A percentile compares a stretch with the other conserved stretches of the same genome.
Conservation (phyloP, 2,113 vertebrate genomes). For the Tragelaphus imberbis region DNA sequence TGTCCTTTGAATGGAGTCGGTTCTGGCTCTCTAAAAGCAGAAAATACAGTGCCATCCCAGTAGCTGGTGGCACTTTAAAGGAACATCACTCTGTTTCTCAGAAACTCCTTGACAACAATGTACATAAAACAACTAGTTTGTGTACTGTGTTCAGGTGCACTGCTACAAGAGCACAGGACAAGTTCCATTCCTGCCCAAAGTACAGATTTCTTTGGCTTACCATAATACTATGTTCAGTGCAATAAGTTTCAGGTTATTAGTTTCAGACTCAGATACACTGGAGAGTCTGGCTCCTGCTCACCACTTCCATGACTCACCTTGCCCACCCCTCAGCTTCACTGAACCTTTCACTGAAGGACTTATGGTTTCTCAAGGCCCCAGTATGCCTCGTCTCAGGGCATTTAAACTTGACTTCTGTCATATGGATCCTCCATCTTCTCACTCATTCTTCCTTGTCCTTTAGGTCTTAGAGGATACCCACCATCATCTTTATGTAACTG, state of each 20-base stretch:
- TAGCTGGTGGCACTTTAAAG: not conserved
- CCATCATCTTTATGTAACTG: not conserved
- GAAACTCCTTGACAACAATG: not conserved
- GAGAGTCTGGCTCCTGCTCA: not conserved
- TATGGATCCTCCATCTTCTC: not conserved
- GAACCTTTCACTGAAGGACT: not conserved
- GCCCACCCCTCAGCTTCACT: not conserved
- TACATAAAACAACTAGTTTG: not conserved
- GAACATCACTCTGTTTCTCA: not conserved
- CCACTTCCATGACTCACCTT: not conserved
- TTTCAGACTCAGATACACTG: not conserved
- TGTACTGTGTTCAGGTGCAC: not conserved
- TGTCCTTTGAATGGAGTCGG: not conserved
- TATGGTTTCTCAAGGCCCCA: not conserved
- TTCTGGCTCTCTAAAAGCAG: not conserved
- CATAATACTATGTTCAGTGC: not conserved
- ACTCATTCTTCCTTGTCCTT: not conserved
- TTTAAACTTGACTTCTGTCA: not conserved
- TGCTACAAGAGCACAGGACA: not conserved
- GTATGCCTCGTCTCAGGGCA: not conserved
- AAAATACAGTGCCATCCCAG: not conserved
- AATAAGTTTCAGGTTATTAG: not conserved
- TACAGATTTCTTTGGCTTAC: not conserved
- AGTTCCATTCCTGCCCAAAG: not conserved
- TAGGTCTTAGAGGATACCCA: not conserved